Base-by-base conservation (phyloP, 2,113 vertebrate species). In the Mastomys coucha region DNA sequence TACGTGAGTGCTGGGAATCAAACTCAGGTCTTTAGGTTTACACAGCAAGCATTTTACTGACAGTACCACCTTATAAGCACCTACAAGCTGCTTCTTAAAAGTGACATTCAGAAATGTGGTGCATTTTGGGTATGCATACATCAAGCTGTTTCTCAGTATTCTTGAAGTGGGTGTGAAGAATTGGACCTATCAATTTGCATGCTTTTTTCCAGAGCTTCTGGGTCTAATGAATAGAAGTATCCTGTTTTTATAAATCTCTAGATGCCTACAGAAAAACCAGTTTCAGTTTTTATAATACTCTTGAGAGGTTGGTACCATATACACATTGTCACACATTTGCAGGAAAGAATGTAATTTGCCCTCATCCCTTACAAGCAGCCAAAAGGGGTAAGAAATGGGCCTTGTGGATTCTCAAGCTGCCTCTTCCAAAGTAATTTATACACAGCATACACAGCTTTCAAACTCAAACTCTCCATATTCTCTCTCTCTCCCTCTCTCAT, bases 351-450 rank as follows among this genome's bases (percentile, higher is more conserved):
- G 26, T 77, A 60, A 78, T 94, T 75, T 42, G 1, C 42, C n/a
- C 19, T 33, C 11, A 17, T 45, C 28, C 67, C 5, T 5, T 22
- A 69, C 76, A 88, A 72, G 51, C 75, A 96, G 75, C 58, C 84
- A 65, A 84, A 73, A 75, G 70, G 22, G 65, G 3, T 53, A 49
- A 80, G 70, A 90, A 20, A 65, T 78, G 45, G 67, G 22, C 56
- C 36, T 31, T 42, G 42, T 72, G 70, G 75, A 33, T 75, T 88
- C 56, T 58, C 75, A 93, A 95, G 72, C 76, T 91, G 42, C 72
- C 36, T 93, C 51, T 84, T 81, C 93, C 22, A 76, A 88, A 96
- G 88, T 36, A 87, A 92, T 70, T 96, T 94, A 89, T 51, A 91
- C 70, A 60, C 82, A 88, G 69, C 63, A 89, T 51, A 91, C 70